These are phyloP conservation scores for Pogonomyrmex californicus DNA, from an alignment of 1,140 invertebrate species.

Conservation along the genomic window DNA sequence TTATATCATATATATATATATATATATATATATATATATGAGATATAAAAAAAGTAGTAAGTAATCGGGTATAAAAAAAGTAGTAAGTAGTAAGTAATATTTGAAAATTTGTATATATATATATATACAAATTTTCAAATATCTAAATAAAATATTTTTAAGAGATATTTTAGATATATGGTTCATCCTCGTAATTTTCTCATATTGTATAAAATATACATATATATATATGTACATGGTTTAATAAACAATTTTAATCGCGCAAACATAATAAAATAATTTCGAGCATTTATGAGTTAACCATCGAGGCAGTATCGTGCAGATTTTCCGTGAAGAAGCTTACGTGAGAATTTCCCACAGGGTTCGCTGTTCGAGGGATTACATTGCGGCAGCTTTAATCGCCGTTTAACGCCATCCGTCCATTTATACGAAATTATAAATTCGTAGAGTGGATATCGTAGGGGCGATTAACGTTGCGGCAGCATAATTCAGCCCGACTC, in stretches of 20 bases:
- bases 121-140: not conserved
- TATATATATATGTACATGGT: too few relatives aligned
- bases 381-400: conserved; percentile 53
- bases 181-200: not conserved
- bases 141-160: not conserved
- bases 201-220: not conserved
- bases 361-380: conserved; percentile 18
- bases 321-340: conserved; percentile 35
- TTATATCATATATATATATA: too few relatives aligned
- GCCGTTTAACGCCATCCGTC: conserved; percentile 60
- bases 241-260: not conserved
- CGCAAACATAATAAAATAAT: not conserved
- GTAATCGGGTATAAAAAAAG: too few relatives aligned
- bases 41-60: too few relatives aligned
- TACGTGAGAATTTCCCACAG: conserved; percentile 39
- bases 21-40: too few relatives aligned
- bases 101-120: too few relatives aligned
- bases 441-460: conserved; percentile 63
- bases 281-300: not conserved
- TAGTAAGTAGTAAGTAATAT: too few relatives aligned
- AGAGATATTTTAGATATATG: not conserved
- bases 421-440: conserved; percentile 69
- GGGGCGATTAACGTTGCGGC: conserved; percentile 61
- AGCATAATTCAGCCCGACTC: conserved; percentile 63
- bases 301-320: not conserved